A percentile compares a stretch with the other conserved stretches of the same genome.
Conservation (phyloP, 1,140 invertebrate genomes). For the Diachasmimorpha longicaudata region DNA sequence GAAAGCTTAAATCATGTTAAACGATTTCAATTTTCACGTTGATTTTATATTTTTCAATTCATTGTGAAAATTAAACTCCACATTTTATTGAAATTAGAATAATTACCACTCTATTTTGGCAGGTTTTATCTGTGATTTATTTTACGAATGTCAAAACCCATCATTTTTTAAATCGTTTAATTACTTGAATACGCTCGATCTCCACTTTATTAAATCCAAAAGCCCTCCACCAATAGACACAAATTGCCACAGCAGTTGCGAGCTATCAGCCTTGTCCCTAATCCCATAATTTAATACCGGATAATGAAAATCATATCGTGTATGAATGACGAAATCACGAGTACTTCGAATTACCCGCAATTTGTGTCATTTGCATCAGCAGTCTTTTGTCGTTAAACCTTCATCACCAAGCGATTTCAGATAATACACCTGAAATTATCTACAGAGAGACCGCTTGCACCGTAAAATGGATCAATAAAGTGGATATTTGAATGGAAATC, state of each 20-base stretch:
- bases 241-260: neutral
- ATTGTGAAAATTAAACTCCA: too few relatives aligned
- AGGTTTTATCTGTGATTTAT: too few relatives aligned
- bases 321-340: neutral
- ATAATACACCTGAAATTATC: neutral
- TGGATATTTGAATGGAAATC: neutral
- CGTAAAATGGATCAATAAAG: neutral
- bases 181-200: too few relatives aligned
- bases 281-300: conserved; percentile 9
- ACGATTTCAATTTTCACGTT: neutral
- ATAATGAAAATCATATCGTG: conserved; percentile 12
- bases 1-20: neutral
- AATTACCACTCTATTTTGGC: too few relatives aligned
- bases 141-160: too few relatives aligned
- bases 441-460: neutral
- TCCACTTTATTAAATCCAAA: neutral
- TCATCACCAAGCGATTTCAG: neutral
- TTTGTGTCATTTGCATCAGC: neutral
- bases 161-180: too few relatives aligned
- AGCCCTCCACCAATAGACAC: neutral
- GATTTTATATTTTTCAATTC: neutral
- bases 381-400: neutral
- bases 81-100: too few relatives aligned
- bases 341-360: neutral
- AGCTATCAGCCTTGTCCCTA: conserved; percentile 2